Percentiles rank a stretch among this genome's conserved stretches.
These are phyloP conservation scores for Aldrovandia affinis DNA, from an alignment of 2,797 vertebrate species.

Conservation along the genomic window DNA sequence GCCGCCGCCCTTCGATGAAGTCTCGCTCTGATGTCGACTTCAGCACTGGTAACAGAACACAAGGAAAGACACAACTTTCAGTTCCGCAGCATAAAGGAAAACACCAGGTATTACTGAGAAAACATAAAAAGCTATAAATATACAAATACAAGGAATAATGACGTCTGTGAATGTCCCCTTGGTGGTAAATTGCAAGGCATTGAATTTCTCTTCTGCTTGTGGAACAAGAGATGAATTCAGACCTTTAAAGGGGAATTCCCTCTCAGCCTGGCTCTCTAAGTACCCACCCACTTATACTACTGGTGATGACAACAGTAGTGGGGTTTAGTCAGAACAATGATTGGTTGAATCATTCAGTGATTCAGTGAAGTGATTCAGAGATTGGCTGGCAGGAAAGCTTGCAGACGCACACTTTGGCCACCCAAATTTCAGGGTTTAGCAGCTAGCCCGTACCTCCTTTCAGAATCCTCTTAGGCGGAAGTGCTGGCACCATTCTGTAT, in stretches of 20 bases:
- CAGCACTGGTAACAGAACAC: slow-evolving; percentile 57
- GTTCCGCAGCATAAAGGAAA: background rate
- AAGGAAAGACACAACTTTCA: slow-evolving; percentile 10
- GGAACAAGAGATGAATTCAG: background rate
- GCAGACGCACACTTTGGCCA: background rate
- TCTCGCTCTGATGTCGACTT: slow-evolving; percentile 83
- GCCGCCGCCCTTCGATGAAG: slow-evolving; percentile 91
- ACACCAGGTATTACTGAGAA: background rate
- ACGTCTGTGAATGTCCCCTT: background rate
- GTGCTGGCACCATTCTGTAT: slow-evolving; percentile 89
- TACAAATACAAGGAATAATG: background rate
- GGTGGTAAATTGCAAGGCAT: background rate
- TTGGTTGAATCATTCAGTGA: background rate
- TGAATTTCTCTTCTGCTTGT: slow-evolving; percentile 4
- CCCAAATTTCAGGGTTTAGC: background rate
- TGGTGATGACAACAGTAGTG: background rate
- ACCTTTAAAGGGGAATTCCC: background rate
- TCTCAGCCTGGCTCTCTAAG: no score
- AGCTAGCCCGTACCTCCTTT: slow-evolving; percentile 83
- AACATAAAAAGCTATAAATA: background rate
- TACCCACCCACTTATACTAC: background rate
- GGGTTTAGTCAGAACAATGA: background rate
- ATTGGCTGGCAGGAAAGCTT: background rate
- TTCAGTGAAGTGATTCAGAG: background rate
- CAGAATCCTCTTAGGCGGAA: slow-evolving; percentile 93